These are phyloP conservation scores for Elachura formosa DNA, from an alignment of 2,113 vertebrate genomes.

Conservation along the genomic window DNA sequence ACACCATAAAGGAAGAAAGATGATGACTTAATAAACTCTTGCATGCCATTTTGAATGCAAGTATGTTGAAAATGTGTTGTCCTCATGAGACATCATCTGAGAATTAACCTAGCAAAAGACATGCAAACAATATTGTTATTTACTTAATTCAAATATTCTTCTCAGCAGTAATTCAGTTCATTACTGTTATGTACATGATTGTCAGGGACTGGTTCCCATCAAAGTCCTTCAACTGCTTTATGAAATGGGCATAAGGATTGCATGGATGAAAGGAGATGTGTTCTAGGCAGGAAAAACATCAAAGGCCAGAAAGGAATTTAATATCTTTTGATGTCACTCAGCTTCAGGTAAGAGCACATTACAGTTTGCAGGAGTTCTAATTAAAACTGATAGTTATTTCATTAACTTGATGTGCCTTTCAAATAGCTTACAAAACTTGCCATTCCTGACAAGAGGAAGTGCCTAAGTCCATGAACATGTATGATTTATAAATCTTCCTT, in stretches of 20 bases:
- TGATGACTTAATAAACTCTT: neutral
- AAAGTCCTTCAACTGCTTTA: neutral
- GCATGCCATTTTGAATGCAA: neutral
- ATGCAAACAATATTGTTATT: neutral
- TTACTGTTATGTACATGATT: neutral
- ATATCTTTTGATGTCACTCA: neutral
- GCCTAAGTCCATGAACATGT: neutral
- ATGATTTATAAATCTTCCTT: neutral
- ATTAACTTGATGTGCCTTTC: neutral
- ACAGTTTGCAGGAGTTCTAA: constrained; percentile 1
- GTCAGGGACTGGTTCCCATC: neutral
- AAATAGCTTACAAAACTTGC: neutral
- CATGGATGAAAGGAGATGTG: neutral
- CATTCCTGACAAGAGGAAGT: neutral
- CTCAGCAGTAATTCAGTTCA: neutral
- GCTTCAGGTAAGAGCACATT: neutral
- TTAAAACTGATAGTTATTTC: constrained; percentile 2
- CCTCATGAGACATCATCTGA: neutral
- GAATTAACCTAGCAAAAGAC: neutral
- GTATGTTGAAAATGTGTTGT: neutral
- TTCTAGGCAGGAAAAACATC: neutral
- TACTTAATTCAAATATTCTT: neutral
- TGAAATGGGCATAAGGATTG: neutral
- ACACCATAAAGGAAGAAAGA: neutral
- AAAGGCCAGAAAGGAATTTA: neutral